Percentiles rank a stretch among this genome's conserved stretches.
phyloP scores from a whole-genome alignment of 2,797 vertebrate species.

The Myoxocephalus aenaeus region DNA sequence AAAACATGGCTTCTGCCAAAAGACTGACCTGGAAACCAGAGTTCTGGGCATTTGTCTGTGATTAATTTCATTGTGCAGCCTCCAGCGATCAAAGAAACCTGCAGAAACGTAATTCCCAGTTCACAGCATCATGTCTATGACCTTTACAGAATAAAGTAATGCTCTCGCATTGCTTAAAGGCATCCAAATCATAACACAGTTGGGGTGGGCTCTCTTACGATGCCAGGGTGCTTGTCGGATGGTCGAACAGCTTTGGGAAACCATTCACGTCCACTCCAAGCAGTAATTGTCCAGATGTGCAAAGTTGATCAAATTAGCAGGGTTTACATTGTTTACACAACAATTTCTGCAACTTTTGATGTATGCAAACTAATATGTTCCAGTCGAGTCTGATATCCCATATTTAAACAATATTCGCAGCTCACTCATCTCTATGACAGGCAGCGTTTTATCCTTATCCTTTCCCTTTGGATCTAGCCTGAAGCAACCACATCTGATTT shows the following conservation, averaged over 20 bases:
- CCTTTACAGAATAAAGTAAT: not conserved
- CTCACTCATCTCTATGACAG: too few relatives aligned
- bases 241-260: not conserved
- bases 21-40: constrained; percentile 24
- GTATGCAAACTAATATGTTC: not conserved
- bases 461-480: constrained; percentile 24
- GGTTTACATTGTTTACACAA: not conserved
- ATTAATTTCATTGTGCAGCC: constrained; percentile 36
- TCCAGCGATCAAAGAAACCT: constrained; percentile 29
- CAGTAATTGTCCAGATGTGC: not conserved
- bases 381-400: too few relatives aligned
- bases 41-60: constrained; percentile 24
- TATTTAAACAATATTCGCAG: too few relatives aligned
- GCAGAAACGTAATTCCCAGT: constrained; percentile 4
- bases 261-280: not conserved
- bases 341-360: not conserved
- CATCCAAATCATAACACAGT: not conserved
- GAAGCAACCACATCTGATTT: constrained; percentile 44
- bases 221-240: not conserved
- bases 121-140: constrained; percentile 18
- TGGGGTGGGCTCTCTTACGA: not conserved
- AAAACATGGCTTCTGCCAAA: constrained; percentile 44
- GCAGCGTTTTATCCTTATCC: not conserved
- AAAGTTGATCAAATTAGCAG: not conserved
- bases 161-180: not conserved